A percentile compares a stretch with the other conserved stretches of the same genome.
These are phyloP conservation scores for Catostylus mosaicus DNA, from an alignment of 30 jellyfish, hydroid and myxozoan genomes.

Conservation along the genomic window DNA sequence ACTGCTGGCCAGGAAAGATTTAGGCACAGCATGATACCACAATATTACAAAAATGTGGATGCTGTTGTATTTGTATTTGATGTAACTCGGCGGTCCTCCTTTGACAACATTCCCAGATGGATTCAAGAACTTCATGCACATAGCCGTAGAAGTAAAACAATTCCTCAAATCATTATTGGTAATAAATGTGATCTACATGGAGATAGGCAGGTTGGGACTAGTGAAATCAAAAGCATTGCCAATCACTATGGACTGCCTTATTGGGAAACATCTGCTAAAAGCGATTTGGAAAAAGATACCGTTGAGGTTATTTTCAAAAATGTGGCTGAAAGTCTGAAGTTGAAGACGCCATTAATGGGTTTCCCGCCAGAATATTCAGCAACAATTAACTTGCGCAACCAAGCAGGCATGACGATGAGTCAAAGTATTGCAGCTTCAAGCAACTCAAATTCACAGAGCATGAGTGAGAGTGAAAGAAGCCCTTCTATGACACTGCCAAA, in stretches of 20 bases:
- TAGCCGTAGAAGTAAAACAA: conserved; percentile 18
- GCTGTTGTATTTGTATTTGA: conserved; percentile 94
- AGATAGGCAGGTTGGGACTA: conserved; percentile 82
- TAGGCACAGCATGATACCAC: conserved; percentile 91
- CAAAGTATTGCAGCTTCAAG: conserved; percentile 75
- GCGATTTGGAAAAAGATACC: conserved; percentile 88
- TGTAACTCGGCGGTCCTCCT: conserved; percentile 73
- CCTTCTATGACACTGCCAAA: conserved; percentile 1
- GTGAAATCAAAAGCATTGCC: conserved; percentile 83
- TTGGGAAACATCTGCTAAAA: conserved; percentile 97
- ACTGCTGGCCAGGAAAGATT: conserved; percentile 97
- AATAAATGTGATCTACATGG: conserved; percentile 97
- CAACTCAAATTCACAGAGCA: conserved; percentile 56
- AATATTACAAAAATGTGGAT: conserved; percentile 89
- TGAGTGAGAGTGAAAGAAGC: conserved; percentile 55
- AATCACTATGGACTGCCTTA: conserved; percentile 72
- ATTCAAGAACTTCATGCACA: conserved; percentile 78
- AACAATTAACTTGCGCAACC: conserved; percentile 40
- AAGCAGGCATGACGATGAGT: conserved; percentile 67
- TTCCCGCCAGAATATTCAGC: conserved; percentile 87
- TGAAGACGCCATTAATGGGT: conserved; percentile 73
- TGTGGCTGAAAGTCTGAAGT: conserved; percentile 76
- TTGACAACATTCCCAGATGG: conserved; percentile 81
- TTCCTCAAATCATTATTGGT: conserved; percentile 88
- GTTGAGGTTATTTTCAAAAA: conserved; percentile 82